A percentile compares a stretch with the other conserved stretches of the same genome.
phyloP scores from a whole-genome alignment of 2,888 invertebrate species.

The Scaptomyza tumidula region DNA sequence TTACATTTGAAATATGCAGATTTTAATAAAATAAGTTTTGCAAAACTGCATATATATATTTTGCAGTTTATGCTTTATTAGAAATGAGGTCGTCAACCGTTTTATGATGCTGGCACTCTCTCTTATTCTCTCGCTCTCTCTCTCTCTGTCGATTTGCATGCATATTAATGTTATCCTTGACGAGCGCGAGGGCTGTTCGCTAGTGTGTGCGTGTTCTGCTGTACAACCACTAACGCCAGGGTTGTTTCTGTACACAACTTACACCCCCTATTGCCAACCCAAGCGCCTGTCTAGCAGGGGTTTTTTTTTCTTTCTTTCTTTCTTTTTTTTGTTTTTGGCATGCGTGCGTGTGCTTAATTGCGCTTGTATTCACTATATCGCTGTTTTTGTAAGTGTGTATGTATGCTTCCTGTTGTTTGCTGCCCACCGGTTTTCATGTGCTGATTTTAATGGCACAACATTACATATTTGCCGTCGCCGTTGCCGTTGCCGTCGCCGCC shows the following conservation, averaged over 20 bases:
- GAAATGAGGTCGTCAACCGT: slow-evolving; percentile 72
- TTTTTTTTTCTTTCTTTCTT: slow-evolving; percentile 32
- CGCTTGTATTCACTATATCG: slow-evolving; percentile 60
- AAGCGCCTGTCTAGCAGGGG: slow-evolving; percentile 19
- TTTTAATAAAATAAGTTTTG: neutral
- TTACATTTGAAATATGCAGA: neutral
- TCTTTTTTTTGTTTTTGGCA: slow-evolving; percentile 45
- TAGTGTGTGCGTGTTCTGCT: slow-evolving; percentile 45
- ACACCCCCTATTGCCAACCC: slow-evolving; percentile 57
- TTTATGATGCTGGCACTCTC: slow-evolving; percentile 53
- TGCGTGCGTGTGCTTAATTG: slow-evolving; percentile 68
- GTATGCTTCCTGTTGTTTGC: slow-evolving; percentile 52
- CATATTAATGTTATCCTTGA: slow-evolving; percentile 44
- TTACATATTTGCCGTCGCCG: slow-evolving; percentile 52
- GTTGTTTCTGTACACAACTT: slow-evolving; percentile 55
- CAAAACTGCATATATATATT: slow-evolving; percentile 11
- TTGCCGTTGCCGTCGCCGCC: slow-evolving; percentile 23
- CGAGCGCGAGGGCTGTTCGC: slow-evolving; percentile 52
- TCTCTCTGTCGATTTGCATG: slow-evolving; percentile 11
- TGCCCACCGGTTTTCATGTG: slow-evolving; percentile 64
- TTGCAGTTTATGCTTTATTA: slow-evolving; percentile 8
- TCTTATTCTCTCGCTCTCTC: slow-evolving; percentile 9
- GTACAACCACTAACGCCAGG: slow-evolving; percentile 67
- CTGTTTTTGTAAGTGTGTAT: slow-evolving; percentile 6
- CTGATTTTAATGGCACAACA: slow-evolving; percentile 63